phyloP scores from a whole-genome alignment of 2,797 vertebrate genomes.

The Sebastes matsubarae region DNA sequence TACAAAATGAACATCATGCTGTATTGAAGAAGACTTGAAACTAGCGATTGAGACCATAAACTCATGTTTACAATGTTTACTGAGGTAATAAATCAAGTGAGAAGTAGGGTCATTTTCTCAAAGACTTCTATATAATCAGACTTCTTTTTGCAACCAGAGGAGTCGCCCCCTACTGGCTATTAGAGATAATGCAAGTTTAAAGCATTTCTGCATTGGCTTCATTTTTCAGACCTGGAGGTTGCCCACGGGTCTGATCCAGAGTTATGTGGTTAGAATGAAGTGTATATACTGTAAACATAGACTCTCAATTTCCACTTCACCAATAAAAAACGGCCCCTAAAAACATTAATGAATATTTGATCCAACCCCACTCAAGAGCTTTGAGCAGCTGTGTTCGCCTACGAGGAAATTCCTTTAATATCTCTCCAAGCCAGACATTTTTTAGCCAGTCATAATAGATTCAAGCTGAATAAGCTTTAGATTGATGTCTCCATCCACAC shows the following conservation, averaged over 20 bases:
- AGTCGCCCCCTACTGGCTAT: too few relatives aligned
- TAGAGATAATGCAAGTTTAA: too few relatives aligned
- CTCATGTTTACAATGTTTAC: too few relatives aligned
- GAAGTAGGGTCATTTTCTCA: too few relatives aligned
- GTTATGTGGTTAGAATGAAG: neutral
- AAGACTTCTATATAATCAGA: too few relatives aligned
- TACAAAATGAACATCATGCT: too few relatives aligned
- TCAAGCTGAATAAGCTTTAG: constrained; percentile 48
- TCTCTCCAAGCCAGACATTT: constrained; percentile 46
- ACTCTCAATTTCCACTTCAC: neutral
- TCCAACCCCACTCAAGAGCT: neutral
- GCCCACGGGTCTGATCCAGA: neutral
- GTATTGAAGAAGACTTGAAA: too few relatives aligned
- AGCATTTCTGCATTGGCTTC: too few relatives aligned
- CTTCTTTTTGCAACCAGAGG: too few relatives aligned
- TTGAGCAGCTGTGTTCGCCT: constrained; percentile 15
- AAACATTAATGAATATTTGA: constrained; percentile 19
- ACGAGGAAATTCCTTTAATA: constrained; percentile 34
- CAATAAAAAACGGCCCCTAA: neutral
- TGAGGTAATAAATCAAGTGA: too few relatives aligned
- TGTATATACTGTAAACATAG: neutral
- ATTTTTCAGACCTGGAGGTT: too few relatives aligned
- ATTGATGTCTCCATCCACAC: constrained; percentile 30
- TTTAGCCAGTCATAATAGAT: constrained; percentile 46
- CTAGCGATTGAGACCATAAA: too few relatives aligned